Conservation (phyloP, 2,113 vertebrate species). For the Agelaius phoeniceus region DNA sequence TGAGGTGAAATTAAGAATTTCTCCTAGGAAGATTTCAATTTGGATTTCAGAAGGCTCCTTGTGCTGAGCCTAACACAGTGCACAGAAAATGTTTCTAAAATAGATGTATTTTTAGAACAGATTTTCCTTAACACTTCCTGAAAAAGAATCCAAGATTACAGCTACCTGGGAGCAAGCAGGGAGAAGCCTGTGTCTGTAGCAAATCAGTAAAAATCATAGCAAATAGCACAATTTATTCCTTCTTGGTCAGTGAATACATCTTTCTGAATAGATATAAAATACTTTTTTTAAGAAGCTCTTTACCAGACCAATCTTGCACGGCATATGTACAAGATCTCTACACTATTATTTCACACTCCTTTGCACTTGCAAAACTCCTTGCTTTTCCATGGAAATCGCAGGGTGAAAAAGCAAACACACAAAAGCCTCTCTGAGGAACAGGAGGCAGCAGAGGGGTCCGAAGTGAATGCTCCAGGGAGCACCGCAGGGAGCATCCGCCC, state of each 20-base stretch:
- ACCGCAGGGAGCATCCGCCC: neutral
- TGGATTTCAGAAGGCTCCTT: slow-evolving; percentile 60
- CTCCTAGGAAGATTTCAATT: slow-evolving; percentile 1
- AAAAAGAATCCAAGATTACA: neutral
- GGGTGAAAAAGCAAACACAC: neutral
- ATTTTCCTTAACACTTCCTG: neutral
- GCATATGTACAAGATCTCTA: fast-evolving
- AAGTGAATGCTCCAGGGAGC: neutral
- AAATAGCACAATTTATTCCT: neutral
- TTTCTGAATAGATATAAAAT: neutral
- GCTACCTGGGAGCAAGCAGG: neutral
- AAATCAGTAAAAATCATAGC: neutral
- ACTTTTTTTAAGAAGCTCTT: neutral
- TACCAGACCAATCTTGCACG: no score
- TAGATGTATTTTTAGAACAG: neutral
- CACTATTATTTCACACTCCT: fast-evolving
- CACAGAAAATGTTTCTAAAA: slow-evolving; percentile 63
- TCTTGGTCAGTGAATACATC: neutral
- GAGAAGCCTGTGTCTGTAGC: neutral
- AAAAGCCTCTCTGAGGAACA: neutral
- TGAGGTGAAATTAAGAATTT: slow-evolving; percentile 26
- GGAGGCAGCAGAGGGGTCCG: fast-evolving
- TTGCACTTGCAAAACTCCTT: neutral
- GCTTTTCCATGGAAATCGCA: neutral
- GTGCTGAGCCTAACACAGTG: slow-evolving; percentile 37